phyloP scores from a whole-genome alignment of 2,888 invertebrate genomes.

The Cynaeus angustus region DNA sequence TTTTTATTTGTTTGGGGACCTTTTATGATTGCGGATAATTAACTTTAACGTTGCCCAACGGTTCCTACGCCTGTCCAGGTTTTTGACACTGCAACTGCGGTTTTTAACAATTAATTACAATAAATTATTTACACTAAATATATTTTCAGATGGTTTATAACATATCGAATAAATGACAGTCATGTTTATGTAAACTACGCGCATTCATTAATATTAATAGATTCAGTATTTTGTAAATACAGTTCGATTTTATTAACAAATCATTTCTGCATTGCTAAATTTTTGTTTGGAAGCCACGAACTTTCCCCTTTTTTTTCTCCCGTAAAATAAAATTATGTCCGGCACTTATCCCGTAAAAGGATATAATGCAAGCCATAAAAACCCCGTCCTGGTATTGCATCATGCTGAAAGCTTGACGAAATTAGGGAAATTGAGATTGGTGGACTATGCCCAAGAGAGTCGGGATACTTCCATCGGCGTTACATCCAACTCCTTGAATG shows the following conservation, averaged over 20 bases:
- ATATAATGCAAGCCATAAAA: conserved; percentile 38
- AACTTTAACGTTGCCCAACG: neutral
- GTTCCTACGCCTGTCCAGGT: too few species aligned
- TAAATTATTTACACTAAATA: too few species aligned
- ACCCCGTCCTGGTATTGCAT: conserved; percentile 24
- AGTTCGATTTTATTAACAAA: too few species aligned
- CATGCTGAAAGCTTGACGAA: conserved; percentile 59
- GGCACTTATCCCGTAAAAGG: conserved; percentile 31
- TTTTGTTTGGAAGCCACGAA: too few species aligned
- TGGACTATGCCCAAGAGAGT: conserved; percentile 59
- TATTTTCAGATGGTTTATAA: too few species aligned
- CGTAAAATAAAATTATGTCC: conserved; percentile 29
- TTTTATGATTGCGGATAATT: conserved; percentile 2
- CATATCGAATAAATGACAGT: too few species aligned
- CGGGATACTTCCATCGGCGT: conserved; percentile 49
- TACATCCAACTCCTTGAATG: conserved; percentile 54
- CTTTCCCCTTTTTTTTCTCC: neutral
- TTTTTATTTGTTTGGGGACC: neutral
- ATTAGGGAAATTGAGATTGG: conserved; percentile 63
- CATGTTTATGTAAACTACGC: too few species aligned
- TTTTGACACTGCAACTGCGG: too few species aligned
- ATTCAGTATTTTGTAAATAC: too few species aligned
- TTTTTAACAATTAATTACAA: too few species aligned
- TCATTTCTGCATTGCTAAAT: too few species aligned
- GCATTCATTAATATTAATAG: too few species aligned